Evolutionary conservation across 2,888 invertebrate genomes (phyloP).

Genomic region (Cephus spinipes): DNA sequence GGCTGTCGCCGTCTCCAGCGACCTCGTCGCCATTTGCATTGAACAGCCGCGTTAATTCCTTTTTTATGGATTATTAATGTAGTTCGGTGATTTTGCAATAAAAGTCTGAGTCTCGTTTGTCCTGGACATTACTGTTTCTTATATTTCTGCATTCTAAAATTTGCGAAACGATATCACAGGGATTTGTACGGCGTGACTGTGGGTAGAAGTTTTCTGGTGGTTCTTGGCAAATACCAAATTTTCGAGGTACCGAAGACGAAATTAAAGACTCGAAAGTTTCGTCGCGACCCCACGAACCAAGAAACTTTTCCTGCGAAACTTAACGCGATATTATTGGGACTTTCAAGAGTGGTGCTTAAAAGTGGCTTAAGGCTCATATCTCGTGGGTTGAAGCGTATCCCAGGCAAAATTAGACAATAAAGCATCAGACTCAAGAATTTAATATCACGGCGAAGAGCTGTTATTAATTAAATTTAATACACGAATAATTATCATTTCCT

Average conservation of each 20-base stretch:
- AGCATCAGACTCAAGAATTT: neutral
- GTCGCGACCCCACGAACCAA: neutral
- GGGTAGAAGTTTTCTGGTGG: neutral
- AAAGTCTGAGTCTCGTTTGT: neutral
- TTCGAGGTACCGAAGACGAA: neutral
- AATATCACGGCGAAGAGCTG: neutral
- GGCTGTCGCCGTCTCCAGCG: neutral
- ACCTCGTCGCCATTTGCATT: neutral
- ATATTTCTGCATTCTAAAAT: neutral
- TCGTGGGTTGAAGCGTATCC: neutral
- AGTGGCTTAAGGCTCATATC: neutral
- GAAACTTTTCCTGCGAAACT: conserved; percentile 7
- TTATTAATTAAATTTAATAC: neutral
- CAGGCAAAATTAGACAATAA: conserved; percentile 4
- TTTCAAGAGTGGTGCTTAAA: conserved; percentile 1
- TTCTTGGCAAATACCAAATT: neutral
- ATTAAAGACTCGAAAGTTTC: neutral
- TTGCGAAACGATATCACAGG: neutral
- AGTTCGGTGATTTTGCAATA: neutral
- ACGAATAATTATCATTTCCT: neutral
- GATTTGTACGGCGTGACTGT: neutral
- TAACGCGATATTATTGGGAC: conserved; percentile 1
- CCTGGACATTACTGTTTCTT: neutral
- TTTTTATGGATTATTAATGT: neutral
- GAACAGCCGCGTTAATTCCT: neutral